Evolutionary conservation across 2,888 invertebrate species (phyloP), one percentile per base, ranked within the genome.

Genomic region (Drosophila pegasa): DNA sequence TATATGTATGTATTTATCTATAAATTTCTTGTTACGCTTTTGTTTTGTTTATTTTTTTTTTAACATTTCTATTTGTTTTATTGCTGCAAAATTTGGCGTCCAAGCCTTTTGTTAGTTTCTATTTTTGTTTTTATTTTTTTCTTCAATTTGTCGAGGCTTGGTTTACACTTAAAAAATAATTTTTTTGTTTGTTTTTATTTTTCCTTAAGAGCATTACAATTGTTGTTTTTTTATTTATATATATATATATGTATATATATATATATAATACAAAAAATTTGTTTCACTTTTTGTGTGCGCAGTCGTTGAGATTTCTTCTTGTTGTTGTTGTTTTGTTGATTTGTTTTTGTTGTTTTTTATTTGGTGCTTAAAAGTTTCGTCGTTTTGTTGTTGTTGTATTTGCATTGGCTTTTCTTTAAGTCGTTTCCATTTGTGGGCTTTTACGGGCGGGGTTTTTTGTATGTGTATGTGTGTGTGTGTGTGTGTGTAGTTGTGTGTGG

Each of bases 1-100:
- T 55, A 43, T 59, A 71, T 69, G 55, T 73, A 22, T 55, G 47
- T 38, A 50, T 59, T 71, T 69, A 62, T 55, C 64, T 72, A 73
- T 74, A 83, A 74, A 83, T 65, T 80, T 58, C 61, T 75, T 75
- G 71, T 75, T 75, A 63, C 69, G 68, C 51, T 64, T 59, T 70
- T 38, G 45, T 50, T 74, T 16, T 61, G 38, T 51, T 68, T 63
- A 22, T 18, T 31, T 35, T 45, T 63, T 59, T 60, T 56, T 65
- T 10, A 51, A 51, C 37, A 6, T 47, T 70, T 47, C 37, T 54
- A 64, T 25, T 50, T 60, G n/a, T 55, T 58, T 63, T 77, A 78
- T 86, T 86, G 80, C 86, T 75, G 85, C 77, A 88, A 73, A 88
- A 88, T 86, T 86, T 88, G 86, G 88, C 87, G 52, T 64, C 85